A percentile compares a stretch with the other conserved stretches of the same genome.
phyloP scores from a whole-genome alignment of 2,797 vertebrate genomes.

The Premnoplex brunnescens region DNA sequence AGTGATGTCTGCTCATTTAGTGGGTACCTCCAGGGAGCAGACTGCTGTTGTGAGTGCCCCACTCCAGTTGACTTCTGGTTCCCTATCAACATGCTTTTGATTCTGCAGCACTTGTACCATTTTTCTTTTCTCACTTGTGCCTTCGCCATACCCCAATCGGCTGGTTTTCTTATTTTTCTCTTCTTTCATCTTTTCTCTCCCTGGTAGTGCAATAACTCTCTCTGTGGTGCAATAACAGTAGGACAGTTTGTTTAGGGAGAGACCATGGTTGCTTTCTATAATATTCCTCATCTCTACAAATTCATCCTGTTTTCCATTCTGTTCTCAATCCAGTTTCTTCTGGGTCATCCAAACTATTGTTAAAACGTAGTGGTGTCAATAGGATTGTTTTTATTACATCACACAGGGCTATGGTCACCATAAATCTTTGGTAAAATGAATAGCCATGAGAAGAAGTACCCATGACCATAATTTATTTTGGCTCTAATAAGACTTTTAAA shows the following conservation, averaged over 20 bases:
- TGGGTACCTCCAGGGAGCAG: background rate
- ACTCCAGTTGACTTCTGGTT: background rate
- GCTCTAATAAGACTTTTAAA: background rate
- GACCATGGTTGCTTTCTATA: background rate
- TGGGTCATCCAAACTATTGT: background rate
- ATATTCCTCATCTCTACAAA: background rate
- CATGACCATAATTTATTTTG: background rate
- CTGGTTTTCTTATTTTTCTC: background rate
- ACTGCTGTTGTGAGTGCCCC: rapidly evolving
- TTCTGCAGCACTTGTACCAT: background rate
- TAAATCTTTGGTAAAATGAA: background rate
- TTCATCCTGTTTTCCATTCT: background rate
- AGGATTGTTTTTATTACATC: background rate
- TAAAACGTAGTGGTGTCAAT: background rate
- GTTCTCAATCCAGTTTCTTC: background rate
- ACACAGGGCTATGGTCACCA: background rate
- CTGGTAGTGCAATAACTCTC: background rate
- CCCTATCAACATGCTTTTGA: background rate
- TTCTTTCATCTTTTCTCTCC: background rate
- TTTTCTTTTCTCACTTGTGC: background rate
- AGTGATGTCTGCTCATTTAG: background rate
- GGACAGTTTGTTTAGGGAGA: background rate
- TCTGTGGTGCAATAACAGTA: background rate
- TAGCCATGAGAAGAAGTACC: background rate
- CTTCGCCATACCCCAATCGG: background rate